phyloP scores from a whole-genome alignment of 2,888 invertebrate species.

The Myopa testacea region DNA sequence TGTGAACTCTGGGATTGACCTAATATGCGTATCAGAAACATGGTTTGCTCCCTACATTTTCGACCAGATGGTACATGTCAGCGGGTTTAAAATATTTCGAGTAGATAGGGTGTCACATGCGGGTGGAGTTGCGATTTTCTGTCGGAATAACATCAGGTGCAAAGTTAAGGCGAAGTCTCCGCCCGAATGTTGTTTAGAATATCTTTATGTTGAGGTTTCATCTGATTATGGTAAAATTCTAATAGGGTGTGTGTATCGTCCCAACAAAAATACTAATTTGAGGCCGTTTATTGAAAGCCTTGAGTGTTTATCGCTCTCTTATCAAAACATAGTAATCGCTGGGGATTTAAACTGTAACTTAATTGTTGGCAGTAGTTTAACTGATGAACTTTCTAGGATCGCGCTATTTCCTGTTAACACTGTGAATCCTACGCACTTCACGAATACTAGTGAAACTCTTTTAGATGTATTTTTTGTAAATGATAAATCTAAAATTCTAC shows the following conservation, averaged over 20 bases:
- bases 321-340: background rate
- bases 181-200: background rate
- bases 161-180: background rate
- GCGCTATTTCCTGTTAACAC: background rate
- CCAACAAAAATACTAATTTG: background rate
- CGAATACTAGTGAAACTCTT: slow-evolving; percentile 5
- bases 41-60: slow-evolving; percentile 24
- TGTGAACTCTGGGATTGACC: slow-evolving; percentile 30
- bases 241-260: slow-evolving; percentile 14
- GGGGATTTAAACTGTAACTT: background rate
- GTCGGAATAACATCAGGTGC: background rate
- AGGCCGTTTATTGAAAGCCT: background rate
- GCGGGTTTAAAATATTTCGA: slow-evolving; percentile 26
- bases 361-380: background rate
- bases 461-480: slow-evolving; percentile 22
- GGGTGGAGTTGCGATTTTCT: slow-evolving; percentile 30
- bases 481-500: slow-evolving; percentile 8
- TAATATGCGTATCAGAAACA: slow-evolving; percentile 38
- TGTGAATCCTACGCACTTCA: background rate
- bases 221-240: background rate
- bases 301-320: background rate
- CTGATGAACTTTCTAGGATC: background rate
- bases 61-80: background rate
- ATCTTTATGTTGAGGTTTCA: background rate
- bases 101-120: slow-evolving; percentile 29